Evolutionary conservation across 2,888 invertebrate genomes (phyloP).

Genomic region (Tinea pellionella): DNA sequence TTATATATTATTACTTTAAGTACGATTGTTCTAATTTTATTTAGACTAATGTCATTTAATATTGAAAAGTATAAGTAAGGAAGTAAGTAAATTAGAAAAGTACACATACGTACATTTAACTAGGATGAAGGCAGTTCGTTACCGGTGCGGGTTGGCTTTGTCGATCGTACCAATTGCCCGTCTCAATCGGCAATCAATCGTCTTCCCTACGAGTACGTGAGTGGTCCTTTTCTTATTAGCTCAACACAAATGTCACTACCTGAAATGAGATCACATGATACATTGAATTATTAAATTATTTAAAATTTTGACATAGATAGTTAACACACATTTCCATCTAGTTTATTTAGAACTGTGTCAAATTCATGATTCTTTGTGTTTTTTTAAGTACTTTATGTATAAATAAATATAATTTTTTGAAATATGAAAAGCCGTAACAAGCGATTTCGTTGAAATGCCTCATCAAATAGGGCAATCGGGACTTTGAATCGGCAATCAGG

Average conservation of each 20-base stretch:
- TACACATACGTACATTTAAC: background rate
- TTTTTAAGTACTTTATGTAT: background rate
- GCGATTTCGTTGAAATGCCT: slow-evolving; percentile 13
- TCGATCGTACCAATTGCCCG: slow-evolving; percentile 69
- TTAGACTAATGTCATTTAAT: background rate
- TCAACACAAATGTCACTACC: slow-evolving; percentile 14
- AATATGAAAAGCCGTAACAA: slow-evolving; percentile 13
- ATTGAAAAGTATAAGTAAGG: background rate
- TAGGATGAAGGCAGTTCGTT: slow-evolving; percentile 58
- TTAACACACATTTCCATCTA: too few relatives aligned
- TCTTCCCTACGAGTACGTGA: slow-evolving; percentile 24
- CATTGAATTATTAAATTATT: slow-evolving; percentile 3
- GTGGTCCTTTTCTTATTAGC: slow-evolving; percentile 15
- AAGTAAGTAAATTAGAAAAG: background rate
- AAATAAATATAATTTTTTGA: background rate
- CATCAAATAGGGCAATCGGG: slow-evolving; percentile 14
- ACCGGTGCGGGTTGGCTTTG: slow-evolving; percentile 43
- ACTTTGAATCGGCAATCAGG: slow-evolving; percentile 14
- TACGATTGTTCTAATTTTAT: background rate
- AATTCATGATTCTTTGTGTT: background rate
- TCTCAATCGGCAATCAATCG: slow-evolving; percentile 68
- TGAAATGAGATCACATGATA: slow-evolving; percentile 17
- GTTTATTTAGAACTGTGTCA: background rate
- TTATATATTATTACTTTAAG: background rate
- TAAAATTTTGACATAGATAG: background rate